These are phyloP conservation scores for Eubucco bourcierii DNA, from an alignment of 2,113 vertebrate species.

Conservation along the genomic window DNA sequence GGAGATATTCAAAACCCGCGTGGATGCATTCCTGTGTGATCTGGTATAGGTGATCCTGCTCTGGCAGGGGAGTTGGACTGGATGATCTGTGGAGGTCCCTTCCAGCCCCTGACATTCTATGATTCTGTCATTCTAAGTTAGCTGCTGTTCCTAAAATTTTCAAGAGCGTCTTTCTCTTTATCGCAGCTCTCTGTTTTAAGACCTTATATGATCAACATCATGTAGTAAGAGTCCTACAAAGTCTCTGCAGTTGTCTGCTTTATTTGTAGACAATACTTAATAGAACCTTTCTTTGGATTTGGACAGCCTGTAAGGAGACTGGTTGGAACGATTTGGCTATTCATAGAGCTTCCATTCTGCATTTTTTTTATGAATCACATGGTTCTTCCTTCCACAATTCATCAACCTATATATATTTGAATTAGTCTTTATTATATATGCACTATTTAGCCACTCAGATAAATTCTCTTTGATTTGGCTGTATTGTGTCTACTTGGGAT, in stretches of 20 bases:
- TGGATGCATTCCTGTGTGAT: too few relatives aligned
- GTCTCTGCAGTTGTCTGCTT: background rate
- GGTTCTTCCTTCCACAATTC: background rate
- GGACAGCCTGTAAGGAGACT: background rate
- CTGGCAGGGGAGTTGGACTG: too few relatives aligned
- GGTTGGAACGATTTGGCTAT: background rate
- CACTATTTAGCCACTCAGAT: background rate
- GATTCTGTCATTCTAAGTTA: background rate
- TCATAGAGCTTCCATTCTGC: background rate
- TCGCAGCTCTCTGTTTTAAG: background rate
- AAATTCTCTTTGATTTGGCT: background rate
- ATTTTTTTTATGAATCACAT: background rate
- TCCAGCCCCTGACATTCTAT: too few relatives aligned
- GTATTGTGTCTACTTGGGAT: background rate
- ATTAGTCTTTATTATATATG: background rate
- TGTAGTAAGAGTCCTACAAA: accelerated
- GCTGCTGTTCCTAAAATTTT: background rate
- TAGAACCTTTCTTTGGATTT: background rate
- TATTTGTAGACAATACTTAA: background rate
- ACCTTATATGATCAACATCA: background rate
- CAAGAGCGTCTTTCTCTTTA: background rate
- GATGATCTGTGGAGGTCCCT: too few relatives aligned
- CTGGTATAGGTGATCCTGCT: too few relatives aligned
- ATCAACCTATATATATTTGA: background rate
- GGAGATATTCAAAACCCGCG: too few relatives aligned